These are phyloP conservation scores for Andrena bucephala DNA, from an alignment of 2,888 invertebrate genomes.

Conservation along the genomic window DNA sequence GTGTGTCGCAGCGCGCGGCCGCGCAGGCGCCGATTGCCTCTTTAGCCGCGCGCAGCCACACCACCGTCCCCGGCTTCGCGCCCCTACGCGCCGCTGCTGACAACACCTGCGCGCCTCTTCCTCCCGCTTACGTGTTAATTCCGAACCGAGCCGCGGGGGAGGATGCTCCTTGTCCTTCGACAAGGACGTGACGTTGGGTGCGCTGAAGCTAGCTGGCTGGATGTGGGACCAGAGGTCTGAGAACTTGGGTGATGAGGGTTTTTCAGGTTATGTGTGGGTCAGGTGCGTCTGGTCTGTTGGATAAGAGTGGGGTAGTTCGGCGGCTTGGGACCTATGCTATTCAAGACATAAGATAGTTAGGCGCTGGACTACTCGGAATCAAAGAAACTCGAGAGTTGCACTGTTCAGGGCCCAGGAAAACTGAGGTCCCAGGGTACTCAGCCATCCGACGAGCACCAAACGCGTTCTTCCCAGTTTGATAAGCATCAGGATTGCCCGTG, in stretches of 20 bases:
- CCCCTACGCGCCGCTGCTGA: slow-evolving; percentile 47
- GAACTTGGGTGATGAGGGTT: too few species aligned
- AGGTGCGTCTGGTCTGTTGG: too few species aligned
- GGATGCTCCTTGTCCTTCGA: slow-evolving; percentile 14
- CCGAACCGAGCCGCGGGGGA: slow-evolving; percentile 24
- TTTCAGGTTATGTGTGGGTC: too few species aligned
- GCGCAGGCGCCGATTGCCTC: slow-evolving; percentile 79
- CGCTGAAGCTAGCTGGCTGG: background rate
- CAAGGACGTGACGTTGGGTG: slow-evolving; percentile 2
- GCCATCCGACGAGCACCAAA: slow-evolving; percentile 11
- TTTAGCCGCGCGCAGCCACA: slow-evolving; percentile 61
- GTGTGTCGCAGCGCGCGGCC: slow-evolving; percentile 70
- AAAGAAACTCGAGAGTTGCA: too few species aligned
- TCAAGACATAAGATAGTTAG: too few species aligned
- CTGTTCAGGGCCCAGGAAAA: too few species aligned
- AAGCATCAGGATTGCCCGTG: slow-evolving; percentile 1
- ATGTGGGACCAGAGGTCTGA: too few species aligned
- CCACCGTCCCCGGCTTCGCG: slow-evolving; percentile 34
- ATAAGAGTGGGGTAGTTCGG: too few species aligned
- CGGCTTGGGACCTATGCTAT: too few species aligned
- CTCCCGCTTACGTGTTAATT: slow-evolving; percentile 73
- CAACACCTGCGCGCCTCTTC: slow-evolving; percentile 49
- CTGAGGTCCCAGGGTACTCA: background rate
- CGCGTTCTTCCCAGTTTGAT: background rate
- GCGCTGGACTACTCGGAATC: too few species aligned